phyloP scores from a whole-genome alignment of 2,888 invertebrate genomes.

The Mongoloraphidia duomilia region DNA sequence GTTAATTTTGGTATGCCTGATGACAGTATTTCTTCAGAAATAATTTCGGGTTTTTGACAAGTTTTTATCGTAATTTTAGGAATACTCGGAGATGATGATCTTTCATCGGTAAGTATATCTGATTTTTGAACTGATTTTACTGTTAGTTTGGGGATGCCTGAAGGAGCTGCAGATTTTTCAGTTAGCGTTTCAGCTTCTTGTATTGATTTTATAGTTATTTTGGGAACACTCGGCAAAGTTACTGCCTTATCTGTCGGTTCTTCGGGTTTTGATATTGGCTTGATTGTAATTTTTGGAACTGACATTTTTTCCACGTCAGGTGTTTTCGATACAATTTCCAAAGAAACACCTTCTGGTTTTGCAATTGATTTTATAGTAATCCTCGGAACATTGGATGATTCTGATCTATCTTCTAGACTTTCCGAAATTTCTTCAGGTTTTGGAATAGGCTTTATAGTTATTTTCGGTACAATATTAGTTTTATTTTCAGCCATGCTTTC shows the following conservation, averaged over 20 bases:
- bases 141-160: background rate
- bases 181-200: conserved; percentile 20
- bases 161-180: background rate
- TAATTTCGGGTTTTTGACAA: conserved; percentile 28
- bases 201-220: conserved; percentile 32
- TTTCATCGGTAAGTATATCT: background rate
- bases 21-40: background rate
- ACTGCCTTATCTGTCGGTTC: conserved; percentile 23
- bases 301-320: background rate
- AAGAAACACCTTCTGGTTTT: too few species aligned
- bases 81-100: conserved; percentile 25
- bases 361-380: conserved; percentile 10
- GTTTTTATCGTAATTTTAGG: conserved; percentile 32
- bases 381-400: conserved; percentile 20
- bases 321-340: too few species aligned
- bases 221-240: conserved; percentile 34
- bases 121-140: background rate
- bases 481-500: conserved; percentile 19
- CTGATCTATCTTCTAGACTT: conserved; percentile 15
- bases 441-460: conserved; percentile 33
- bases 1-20: conserved; percentile 29
- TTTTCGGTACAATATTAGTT: conserved; percentile 25
- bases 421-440: conserved; percentile 14
- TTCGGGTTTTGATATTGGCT: background rate
- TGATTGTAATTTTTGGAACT: conserved; percentile 2